Percentiles rank a stretch among this genome's conserved stretches.
phyloP scores from a whole-genome alignment of 2,797 vertebrate species.

The Ataeniobius toweri region DNA sequence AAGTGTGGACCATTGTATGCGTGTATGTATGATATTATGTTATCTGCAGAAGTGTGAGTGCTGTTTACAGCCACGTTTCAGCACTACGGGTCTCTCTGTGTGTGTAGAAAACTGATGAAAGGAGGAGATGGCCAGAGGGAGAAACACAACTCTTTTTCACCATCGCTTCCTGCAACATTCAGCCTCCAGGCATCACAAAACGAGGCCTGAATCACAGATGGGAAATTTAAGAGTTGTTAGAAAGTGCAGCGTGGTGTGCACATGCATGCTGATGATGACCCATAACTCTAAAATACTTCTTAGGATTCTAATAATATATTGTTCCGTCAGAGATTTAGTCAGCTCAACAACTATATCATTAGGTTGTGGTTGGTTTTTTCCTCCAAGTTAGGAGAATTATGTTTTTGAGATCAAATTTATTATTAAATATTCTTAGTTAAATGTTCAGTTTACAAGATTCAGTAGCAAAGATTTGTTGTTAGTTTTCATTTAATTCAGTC shows the following conservation, averaged over 20 bases:
- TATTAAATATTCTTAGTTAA: neutral
- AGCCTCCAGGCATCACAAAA: constrained; percentile 62
- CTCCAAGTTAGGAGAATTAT: neutral
- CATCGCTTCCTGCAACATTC: constrained; percentile 73
- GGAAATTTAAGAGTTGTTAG: constrained; percentile 43
- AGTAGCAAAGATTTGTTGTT: neutral
- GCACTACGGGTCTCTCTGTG: constrained; percentile 1
- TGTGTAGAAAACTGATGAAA: constrained; percentile 51
- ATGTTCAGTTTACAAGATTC: no score
- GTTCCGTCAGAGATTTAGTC: neutral
- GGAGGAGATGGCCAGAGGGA: constrained; percentile 50
- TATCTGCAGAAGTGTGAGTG: neutral
- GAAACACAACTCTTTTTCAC: constrained; percentile 66
- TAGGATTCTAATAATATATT: neutral
- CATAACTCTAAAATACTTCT: neutral
- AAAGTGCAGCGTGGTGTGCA: constrained; percentile 5
- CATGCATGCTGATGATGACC: neutral
- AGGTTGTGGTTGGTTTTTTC: neutral
- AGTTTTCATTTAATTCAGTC: neutral
- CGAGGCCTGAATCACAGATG: constrained; percentile 66
- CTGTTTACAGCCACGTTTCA: constrained; percentile 11
- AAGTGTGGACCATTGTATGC: neutral
- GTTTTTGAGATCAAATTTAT: neutral
- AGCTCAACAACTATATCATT: neutral
- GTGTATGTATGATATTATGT: neutral